phyloP scores from a whole-genome alignment of 2,888 invertebrate genomes.

The Brassicogethes aeneus region DNA sequence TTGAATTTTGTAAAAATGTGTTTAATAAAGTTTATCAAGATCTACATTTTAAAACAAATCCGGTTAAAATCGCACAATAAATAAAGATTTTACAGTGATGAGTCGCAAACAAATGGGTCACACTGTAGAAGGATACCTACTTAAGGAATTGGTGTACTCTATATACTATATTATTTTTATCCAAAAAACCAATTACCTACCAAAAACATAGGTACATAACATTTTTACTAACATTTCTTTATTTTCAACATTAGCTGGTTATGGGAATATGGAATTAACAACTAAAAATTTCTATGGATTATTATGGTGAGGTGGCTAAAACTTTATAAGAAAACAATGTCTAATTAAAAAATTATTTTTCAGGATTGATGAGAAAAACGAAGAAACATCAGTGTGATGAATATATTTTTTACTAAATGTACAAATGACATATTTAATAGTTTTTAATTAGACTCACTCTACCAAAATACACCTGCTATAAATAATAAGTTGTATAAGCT shows the following conservation, averaged over 20 bases:
- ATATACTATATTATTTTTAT: no score
- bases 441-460: neutral
- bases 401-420: conserved; percentile 14
- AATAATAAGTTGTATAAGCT: no score
- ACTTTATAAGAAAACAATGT: neutral
- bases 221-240: neutral
- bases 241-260: conserved; percentile 34
- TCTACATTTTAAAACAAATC: no score
- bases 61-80: no score
- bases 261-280: conserved; percentile 40
- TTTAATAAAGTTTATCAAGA: no score
- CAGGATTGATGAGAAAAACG: conserved; percentile 34
- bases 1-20: no score
- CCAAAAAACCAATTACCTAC: no score
- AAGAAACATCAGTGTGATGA: conserved; percentile 35
- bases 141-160: no score
- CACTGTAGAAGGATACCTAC: no score
- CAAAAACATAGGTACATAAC: no score
- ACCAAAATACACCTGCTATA: conserved; percentile 6
- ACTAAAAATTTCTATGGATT: conserved; percentile 20
- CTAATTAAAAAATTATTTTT: conserved; percentile 13
- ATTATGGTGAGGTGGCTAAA: conserved; percentile 14
- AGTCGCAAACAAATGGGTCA: no score
- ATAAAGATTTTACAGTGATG: no score
- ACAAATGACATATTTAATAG: conserved; percentile 17